Percentiles rank a stretch among this genome's conserved stretches.
phyloP scores from a whole-genome alignment of 2,113 vertebrate species.

The Spea multiplicata region DNA sequence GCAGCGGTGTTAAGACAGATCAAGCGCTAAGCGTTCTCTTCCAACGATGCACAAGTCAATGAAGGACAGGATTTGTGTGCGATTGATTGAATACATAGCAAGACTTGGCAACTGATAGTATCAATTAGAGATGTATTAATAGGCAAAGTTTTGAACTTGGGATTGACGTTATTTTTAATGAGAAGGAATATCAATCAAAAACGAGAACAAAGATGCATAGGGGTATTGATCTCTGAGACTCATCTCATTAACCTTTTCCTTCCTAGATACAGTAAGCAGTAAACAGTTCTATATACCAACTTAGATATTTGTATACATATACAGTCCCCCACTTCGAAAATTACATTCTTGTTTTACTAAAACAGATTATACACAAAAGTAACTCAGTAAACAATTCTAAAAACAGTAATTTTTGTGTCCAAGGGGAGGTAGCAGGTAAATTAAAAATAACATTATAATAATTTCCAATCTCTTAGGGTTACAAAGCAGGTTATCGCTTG shows the following conservation, averaged over 20 bases:
- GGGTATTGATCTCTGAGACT: slow-evolving; percentile 47
- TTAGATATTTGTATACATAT: too few species aligned
- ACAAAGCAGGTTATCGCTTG: too few species aligned
- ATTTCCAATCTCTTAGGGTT: too few species aligned
- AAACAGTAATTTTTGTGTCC: too few species aligned
- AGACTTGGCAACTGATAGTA: slow-evolving; percentile 53
- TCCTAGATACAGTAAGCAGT: neutral
- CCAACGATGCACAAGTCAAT: slow-evolving; percentile 51
- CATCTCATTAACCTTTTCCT: slow-evolving; percentile 23
- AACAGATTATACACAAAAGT: too few species aligned
- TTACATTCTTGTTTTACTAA: too few species aligned
- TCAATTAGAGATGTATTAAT: slow-evolving; percentile 64
- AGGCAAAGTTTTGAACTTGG: slow-evolving; percentile 56
- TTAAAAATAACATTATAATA: too few species aligned
- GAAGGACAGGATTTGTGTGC: slow-evolving; percentile 56
- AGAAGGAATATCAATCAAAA: slow-evolving; percentile 64
- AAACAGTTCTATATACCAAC: too few species aligned
- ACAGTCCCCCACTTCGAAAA: too few species aligned
- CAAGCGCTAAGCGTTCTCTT: slow-evolving; percentile 39
- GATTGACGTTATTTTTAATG: slow-evolving; percentile 63
- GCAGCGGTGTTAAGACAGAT: slow-evolving; percentile 50
- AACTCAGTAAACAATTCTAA: too few species aligned
- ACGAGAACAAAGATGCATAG: slow-evolving; percentile 49
- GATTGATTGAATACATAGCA: slow-evolving; percentile 57
- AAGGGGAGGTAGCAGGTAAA: too few species aligned